Evolutionary conservation across 2,797 vertebrate genomes (phyloP).

Genomic region (Centroberyx gerrardi): DNA sequence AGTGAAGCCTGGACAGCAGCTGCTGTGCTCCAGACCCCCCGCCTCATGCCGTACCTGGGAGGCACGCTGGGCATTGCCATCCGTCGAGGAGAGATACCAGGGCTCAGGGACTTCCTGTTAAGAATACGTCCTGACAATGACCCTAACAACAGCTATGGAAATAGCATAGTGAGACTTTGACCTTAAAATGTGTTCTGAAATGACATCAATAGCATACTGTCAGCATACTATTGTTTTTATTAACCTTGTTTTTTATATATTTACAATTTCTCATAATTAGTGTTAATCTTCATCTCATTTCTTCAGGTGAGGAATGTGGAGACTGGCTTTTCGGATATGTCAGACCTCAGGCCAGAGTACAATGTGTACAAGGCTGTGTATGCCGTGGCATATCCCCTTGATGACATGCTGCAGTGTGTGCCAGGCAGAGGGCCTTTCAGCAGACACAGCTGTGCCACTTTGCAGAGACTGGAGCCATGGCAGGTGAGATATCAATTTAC

Average conservation of each 20-base stretch:
- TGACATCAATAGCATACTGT: too few relatives aligned
- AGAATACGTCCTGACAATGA: slow-evolving; percentile 44
- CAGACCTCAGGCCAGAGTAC: slow-evolving; percentile 70
- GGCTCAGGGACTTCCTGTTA: slow-evolving; percentile 69
- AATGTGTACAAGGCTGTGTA: slow-evolving; percentile 81
- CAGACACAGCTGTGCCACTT: slow-evolving; percentile 68
- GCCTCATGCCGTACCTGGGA: slow-evolving; percentile 63
- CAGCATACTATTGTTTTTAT: background rate
- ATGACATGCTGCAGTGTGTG: slow-evolving; percentile 74
- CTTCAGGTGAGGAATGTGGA: slow-evolving; percentile 54
- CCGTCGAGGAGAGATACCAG: slow-evolving; percentile 78
- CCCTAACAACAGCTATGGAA: background rate
- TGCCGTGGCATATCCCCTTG: slow-evolving; percentile 77
- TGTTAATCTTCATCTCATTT: background rate
- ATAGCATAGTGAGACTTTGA: slow-evolving; percentile 50
- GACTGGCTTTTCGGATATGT: slow-evolving; percentile 73
- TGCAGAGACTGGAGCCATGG: slow-evolving; percentile 76
- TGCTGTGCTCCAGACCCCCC: slow-evolving; percentile 52
- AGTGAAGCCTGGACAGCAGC: slow-evolving; percentile 68
- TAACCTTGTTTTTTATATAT: background rate
- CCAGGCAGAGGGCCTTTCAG: slow-evolving; percentile 75
- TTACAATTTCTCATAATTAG: too few relatives aligned
- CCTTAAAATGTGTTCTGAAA: background rate
- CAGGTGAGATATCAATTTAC: slow-evolving; percentile 70
- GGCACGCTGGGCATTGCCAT: slow-evolving; percentile 43